These are phyloP conservation scores for Pantala flavescens DNA, from an alignment of 1,140 invertebrate species.

Conservation along the genomic window DNA sequence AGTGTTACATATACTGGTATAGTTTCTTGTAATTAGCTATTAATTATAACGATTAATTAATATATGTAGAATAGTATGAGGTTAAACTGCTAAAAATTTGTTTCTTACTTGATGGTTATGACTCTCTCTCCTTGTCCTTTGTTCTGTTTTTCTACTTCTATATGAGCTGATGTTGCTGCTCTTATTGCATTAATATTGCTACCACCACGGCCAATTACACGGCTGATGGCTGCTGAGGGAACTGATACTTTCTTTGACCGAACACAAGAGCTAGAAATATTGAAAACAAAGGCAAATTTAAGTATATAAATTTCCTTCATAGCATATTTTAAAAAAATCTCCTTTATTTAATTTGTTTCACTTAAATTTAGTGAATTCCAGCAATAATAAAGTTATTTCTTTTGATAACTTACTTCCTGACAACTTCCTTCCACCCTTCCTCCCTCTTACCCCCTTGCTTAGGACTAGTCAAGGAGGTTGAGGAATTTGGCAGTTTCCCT, in stretches of 20 bases:
- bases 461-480: conserved; percentile 45
- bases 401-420: conserved; percentile 55
- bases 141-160: conserved; percentile 94
- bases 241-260: conserved; percentile 79
- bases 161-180: conserved; percentile 87
- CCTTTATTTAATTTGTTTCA: not conserved
- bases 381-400: too few relatives aligned
- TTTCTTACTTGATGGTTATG: conserved; percentile 89
- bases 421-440: conserved; percentile 96
- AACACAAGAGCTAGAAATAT: not conserved
- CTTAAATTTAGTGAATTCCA: too few relatives aligned
- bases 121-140: conserved; percentile 88
- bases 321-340: not conserved
- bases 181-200: conserved; percentile 96
- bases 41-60: too few relatives aligned
- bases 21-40: too few relatives aligned
- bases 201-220: conserved; percentile 90
- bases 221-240: conserved; percentile 84
- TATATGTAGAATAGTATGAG: too few relatives aligned
- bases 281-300: too few relatives aligned
- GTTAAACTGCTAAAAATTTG: too few relatives aligned
- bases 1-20: too few relatives aligned
- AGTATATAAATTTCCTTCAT: not conserved
- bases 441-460: conserved; percentile 67
- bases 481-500: conserved; percentile 28